Percentiles rank a stretch among this genome's conserved stretches.
Conservation (phyloP, 2,797 vertebrate species). For the Linurgus olivaceus region DNA sequence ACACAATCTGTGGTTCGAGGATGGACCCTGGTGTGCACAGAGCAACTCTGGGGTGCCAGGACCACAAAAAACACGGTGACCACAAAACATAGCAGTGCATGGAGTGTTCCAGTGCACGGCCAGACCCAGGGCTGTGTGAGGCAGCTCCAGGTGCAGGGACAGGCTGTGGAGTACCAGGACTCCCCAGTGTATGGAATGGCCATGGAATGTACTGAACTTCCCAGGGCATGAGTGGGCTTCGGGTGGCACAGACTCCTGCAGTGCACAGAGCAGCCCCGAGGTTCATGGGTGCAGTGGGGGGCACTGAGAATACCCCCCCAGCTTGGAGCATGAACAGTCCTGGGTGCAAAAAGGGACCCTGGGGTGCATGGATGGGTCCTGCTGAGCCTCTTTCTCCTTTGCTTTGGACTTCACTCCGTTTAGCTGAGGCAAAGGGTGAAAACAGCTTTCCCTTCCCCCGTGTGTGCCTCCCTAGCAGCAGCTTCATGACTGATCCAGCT, state of each 20-base stretch:
- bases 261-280: not conserved
- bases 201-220: not conserved
- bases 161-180: slow-evolving; percentile 67
- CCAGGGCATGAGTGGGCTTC: not conserved
- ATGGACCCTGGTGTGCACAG: not conserved
- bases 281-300: not conserved
- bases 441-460: not conserved
- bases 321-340: rapidly evolving
- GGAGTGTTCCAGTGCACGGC: not conserved
- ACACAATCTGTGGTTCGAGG: no score
- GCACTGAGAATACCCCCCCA: rapidly evolving
- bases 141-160: not conserved
- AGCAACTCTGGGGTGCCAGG: rapidly evolving
- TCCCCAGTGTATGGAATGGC: not conserved
- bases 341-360: rapidly evolving
- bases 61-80: not conserved
- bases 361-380: rapidly evolving
- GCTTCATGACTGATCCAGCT: rapidly evolving
- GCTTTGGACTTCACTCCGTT: not conserved
- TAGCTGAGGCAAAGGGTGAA: not conserved
- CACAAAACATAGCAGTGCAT: not conserved
- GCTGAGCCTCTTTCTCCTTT: not conserved
- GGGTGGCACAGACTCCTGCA: no score
- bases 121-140: not conserved
- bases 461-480: rapidly evolving